Evolutionary conservation across 2,797 vertebrate species (phyloP).

Genomic region (Carduelis carduelis): DNA sequence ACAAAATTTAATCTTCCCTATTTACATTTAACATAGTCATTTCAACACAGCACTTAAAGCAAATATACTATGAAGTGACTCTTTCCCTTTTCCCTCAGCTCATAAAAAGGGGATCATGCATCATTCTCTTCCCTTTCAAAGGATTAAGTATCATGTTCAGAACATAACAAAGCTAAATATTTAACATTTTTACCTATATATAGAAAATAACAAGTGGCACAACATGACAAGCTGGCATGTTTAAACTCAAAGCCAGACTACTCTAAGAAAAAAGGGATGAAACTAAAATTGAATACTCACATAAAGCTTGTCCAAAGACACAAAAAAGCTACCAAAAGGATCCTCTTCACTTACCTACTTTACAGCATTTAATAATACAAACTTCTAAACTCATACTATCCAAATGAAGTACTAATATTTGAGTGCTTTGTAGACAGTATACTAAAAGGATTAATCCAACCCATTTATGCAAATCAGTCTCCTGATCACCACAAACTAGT

Average conservation of each 20-base stretch:
- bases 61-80: neutral
- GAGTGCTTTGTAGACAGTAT: neutral
- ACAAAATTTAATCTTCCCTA: neutral
- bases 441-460: neutral
- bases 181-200: neutral
- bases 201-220: neutral
- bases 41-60: neutral
- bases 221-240: neutral
- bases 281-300: neutral
- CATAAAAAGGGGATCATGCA: neutral
- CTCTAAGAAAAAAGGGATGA: fast-evolving
- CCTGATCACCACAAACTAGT: neutral
- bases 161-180: neutral
- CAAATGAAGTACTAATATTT: neutral
- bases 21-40: neutral
- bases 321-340: neutral
- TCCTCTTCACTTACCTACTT: neutral
- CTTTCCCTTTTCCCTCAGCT: neutral
- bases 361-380: neutral
- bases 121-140: neutral
- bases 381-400: neutral
- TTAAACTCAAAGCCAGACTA: neutral
- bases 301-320: neutral
- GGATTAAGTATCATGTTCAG: neutral
- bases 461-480: neutral